Evolutionary conservation across 2,888 invertebrate species (phyloP), one percentile per base, ranked within the genome.

Genomic region (Cantharis lateralis): DNA sequence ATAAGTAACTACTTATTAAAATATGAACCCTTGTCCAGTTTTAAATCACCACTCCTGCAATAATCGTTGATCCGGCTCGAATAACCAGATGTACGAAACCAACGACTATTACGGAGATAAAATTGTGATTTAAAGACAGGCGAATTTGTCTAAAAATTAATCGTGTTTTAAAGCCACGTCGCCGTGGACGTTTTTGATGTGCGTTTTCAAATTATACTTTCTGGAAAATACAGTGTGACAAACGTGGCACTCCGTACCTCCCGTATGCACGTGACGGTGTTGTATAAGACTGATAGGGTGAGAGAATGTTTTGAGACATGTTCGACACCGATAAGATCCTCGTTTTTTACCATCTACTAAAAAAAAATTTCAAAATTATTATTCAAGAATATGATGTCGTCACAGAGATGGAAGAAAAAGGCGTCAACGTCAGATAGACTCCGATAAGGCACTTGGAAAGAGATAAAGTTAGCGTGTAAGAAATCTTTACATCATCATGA

Each of bases 201-300:
- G 84, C 66, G 82, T 72, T 77, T 84, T 84, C 24, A 86, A 81
- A 68, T 85, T 83, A 77, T 84, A 85, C 70, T 83, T 84, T 75
- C 89, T 88, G 82, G 89, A 89, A 81, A 90, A 85, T 78, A 89
- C 88, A 83, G 88, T 88, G 81, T 88, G 87, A 83, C 90, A 90
- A 78, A 89, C 86, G 74, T 87, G 87, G 82, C 90, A 90, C 83
- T 88, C 88, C 75, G 89, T 89, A 80, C 87, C 88, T 66, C 90
- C 90, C 80, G 88, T 87, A 85, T 90, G 90, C 84, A 88, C 87
- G 80, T 89, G 89, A 86, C 89, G 88, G 85, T 90, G 90, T 83
- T 89, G 89, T 84, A 88, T 88, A 86, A 90, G 87, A 84, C 89
- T 89, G 84, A 89, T 88, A 82, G 89, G 88, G 84, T 89, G 89